A percentile compares a stretch with the other conserved stretches of the same genome.
Evolutionary conservation across 2,113 vertebrate genomes (phyloP).

Genomic region (Polypterus bichir): DNA sequence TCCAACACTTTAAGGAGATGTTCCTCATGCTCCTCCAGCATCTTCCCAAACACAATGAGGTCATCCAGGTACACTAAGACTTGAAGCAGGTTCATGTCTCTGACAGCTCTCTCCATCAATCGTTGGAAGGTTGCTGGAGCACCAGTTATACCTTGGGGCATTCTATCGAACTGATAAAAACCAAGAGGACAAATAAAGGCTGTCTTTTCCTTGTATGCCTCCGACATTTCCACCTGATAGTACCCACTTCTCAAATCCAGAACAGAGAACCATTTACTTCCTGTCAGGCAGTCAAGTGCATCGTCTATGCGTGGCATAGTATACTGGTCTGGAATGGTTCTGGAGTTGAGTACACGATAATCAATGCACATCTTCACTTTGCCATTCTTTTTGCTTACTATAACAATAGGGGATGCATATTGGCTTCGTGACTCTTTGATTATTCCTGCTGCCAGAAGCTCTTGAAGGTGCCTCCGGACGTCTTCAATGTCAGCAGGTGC

Average conservation of each 20-base stretch:
- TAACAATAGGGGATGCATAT: constrained; percentile 14
- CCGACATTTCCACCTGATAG: constrained; percentile 1
- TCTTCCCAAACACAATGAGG: constrained; percentile 12
- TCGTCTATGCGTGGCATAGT: no score
- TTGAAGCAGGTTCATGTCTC: constrained; percentile 14
- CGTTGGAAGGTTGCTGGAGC: constrained; percentile 15
- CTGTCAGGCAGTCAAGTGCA: background rate
- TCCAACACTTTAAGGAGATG: constrained; percentile 17
- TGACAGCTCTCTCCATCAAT: constrained; percentile 10
- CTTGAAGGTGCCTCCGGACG: constrained; percentile 1
- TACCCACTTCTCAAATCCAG: constrained; percentile 7
- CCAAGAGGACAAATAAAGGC: constrained; percentile 14
- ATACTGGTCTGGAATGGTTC: constrained; percentile 10
- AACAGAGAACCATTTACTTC: constrained; percentile 9
- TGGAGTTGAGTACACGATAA: constrained; percentile 3
- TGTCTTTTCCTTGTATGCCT: constrained; percentile 14
- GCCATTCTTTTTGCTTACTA: constrained; percentile 15
- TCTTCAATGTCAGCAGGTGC: background rate
- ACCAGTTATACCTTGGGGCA: constrained; percentile 12
- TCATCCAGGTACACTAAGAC: constrained; percentile 13
- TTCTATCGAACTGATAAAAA: constrained; percentile 15
- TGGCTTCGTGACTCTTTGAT: constrained; percentile 9
- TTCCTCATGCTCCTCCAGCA: constrained; percentile 17
- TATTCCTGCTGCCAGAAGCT: constrained; percentile 4
- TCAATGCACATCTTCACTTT: constrained; percentile 10